Base-by-base conservation (phyloP, 1,140 invertebrate genomes). In the Hyles euphorbiae region DNA sequence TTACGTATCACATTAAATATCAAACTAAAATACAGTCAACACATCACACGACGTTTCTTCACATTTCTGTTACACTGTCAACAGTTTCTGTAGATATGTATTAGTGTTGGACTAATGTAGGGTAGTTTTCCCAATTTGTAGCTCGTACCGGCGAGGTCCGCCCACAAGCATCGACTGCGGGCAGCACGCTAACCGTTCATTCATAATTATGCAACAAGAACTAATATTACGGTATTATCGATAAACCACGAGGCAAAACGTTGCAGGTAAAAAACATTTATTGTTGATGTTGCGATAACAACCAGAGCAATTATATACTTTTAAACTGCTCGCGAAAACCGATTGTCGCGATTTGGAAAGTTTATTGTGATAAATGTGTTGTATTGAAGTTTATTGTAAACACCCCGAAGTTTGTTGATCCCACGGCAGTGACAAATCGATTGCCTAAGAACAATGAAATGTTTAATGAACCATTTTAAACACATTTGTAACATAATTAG, bases 161-260 rank as follows among this genome's bases (percentile, higher is more conserved):
- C 60, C 47, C 45, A 59, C 69, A 69, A 68, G 55, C 67, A 58
- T 44, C 62, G 64, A 79, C 82, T 81, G 74, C 51, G 53, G 54
- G 61, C 65, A 56, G 65, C 71, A 63, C 58, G 68, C 50, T 60
- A 68, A 61, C 57, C 53, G 58, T 65, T 67, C 59, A 62, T 65
- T 62, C 58, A 53, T 60, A 66, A 68, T 85, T 81, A 83, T 78
- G 80, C 77, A 85, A 85, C 66, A 55, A 53, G 47, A 71, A 60
- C 60, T 78, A 75, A 69, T 70, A 76, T 68, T 72, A 77, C 76
- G 51, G 63, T 76, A 72, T 71, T 78, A 81, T 75, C 74, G 74
- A 74, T 73, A 72, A 73, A 76, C 53, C 46, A 62, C 56, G 33
- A 54, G 56, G 55, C 49, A 65, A 69, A 65, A 57, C 44, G 44